Base-by-base conservation (phyloP, 1,140 invertebrate genomes). In the Drosophila parvula region DNA sequence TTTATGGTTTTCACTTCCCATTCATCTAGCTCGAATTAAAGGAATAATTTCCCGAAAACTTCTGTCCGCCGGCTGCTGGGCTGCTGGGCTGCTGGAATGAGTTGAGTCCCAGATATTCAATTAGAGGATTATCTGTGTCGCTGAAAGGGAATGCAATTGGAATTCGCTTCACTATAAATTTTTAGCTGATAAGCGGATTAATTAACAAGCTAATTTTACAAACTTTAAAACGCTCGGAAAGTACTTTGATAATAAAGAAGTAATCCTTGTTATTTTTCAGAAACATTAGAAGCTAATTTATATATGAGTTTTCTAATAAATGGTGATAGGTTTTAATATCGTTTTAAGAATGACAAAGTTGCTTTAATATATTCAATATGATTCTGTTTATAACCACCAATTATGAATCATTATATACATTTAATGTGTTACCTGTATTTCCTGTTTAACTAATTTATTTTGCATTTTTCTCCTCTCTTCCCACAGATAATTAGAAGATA, bases 1-100 rank as follows among this genome's bases (percentile, higher is more conserved):
- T 67, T 53, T 67, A 67, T 68, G 45, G 61, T 73, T 58, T 81
- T 75, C 55, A 43, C 62, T 82, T 79, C 75, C 45, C 73, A 70
- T 82, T 79, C 56, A 82, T 75, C 75, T 83, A 51, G 62, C 73
- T 48, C 63, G 73, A 82, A 82, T 82, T 83, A 83, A 73, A 74
- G 41, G 34, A 61, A 74, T 57, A 78, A 71, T 71, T 71, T 59
- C 34, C 53, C 32, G 22, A 47, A 36, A 76, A 71, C 28, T 77
- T 71, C 65, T 70, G 32, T 38, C 38, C 14, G 18, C 6, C 10
- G 22, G 12, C 44, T 22, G 53, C 22, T 28, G 27, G 16, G 16
- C 7, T 30, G 11, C 34, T 16, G 51, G 22, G 30, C 16, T n/a
- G 50, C 36, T 30, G 30, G 30, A 14, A 4, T 7, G 28, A n/a